phyloP scores from a whole-genome alignment of 2,888 invertebrate species.

The Beris chalybata region DNA sequence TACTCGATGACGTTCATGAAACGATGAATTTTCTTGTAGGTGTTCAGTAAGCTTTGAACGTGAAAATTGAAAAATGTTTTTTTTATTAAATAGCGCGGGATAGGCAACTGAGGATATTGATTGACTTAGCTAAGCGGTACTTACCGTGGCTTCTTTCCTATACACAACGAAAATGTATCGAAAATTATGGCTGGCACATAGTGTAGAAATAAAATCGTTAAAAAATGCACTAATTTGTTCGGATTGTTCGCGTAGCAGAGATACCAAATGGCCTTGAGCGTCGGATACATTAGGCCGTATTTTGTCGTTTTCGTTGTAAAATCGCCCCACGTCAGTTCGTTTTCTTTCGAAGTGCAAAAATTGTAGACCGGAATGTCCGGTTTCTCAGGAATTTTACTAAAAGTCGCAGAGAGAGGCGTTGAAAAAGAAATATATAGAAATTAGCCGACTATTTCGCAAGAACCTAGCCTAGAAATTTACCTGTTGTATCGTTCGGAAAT shows the following conservation, averaged over 20 bases:
- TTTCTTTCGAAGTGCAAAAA: slow-evolving; percentile 81
- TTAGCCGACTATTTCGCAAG: background rate
- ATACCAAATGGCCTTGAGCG: slow-evolving; percentile 70
- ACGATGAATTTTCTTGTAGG: slow-evolving; percentile 75
- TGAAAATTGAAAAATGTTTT: too few relatives aligned
- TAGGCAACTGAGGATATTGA: too few relatives aligned
- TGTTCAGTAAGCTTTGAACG: slow-evolving; percentile 67
- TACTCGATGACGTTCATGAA: slow-evolving; percentile 74
- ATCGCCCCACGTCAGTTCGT: slow-evolving; percentile 78
- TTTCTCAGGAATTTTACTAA: slow-evolving; percentile 45
- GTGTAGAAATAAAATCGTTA: slow-evolving; percentile 66
- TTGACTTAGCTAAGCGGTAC: too few relatives aligned
- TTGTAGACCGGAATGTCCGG: slow-evolving; percentile 75
- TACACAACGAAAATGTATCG: slow-evolving; percentile 60
- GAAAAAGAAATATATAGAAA: slow-evolving; percentile 6
- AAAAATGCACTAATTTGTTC: slow-evolving; percentile 58
- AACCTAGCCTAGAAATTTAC: slow-evolving; percentile 1
- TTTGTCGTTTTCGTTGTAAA: slow-evolving; percentile 63
- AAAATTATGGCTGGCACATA: slow-evolving; percentile 66
- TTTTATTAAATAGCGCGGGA: too few relatives aligned
- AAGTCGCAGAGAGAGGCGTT: slow-evolving; percentile 35
- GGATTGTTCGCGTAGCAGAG: slow-evolving; percentile 64
- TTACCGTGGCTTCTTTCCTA: slow-evolving; percentile 66
- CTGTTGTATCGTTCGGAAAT: slow-evolving; percentile 58
- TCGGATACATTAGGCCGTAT: slow-evolving; percentile 63